A percentile compares a stretch with the other conserved stretches of the same genome.
These are phyloP conservation scores for Thalassarche chlororhynchos DNA, from an alignment of 2,113 vertebrate genomes.

Conservation along the genomic window DNA sequence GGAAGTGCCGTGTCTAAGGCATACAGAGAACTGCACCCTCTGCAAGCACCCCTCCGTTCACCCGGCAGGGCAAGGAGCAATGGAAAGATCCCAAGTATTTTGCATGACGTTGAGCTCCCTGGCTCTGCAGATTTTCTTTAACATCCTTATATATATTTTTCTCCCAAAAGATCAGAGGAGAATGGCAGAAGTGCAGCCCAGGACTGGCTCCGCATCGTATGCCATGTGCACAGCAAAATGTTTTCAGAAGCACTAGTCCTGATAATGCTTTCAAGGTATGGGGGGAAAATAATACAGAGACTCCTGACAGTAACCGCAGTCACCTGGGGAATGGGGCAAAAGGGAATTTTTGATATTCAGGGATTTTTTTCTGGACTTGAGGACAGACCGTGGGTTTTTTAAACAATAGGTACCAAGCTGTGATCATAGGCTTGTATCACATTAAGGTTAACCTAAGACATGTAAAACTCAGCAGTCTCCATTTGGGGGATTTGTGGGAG, in stretches of 20 bases:
- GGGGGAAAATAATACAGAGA: not conserved
- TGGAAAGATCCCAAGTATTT: not conserved
- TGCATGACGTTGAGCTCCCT: not conserved
- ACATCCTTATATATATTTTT: not conserved
- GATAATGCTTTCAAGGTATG: not conserved
- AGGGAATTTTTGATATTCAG: not conserved
- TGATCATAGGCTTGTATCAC: not conserved
- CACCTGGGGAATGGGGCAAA: not conserved
- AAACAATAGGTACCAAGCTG: not conserved
- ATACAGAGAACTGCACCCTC: not conserved
- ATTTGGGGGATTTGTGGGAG: not conserved
- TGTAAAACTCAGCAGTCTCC: not conserved
- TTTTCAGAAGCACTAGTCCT: not conserved
- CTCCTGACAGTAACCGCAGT: not conserved
- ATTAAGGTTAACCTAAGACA: conserved; percentile 34
- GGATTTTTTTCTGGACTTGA: not conserved
- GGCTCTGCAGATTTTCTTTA: not conserved
- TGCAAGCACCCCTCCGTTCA: not conserved
- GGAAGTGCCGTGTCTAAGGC: not conserved
- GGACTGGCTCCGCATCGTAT: not conserved
- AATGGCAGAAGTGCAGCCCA: not conserved
- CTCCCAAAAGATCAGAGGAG: not conserved
- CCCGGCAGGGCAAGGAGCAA: not conserved
- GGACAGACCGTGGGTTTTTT: not conserved
- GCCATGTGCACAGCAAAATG: not conserved